Conservation (phyloP, 2,888 invertebrate genomes). For the Timema podura region DNA sequence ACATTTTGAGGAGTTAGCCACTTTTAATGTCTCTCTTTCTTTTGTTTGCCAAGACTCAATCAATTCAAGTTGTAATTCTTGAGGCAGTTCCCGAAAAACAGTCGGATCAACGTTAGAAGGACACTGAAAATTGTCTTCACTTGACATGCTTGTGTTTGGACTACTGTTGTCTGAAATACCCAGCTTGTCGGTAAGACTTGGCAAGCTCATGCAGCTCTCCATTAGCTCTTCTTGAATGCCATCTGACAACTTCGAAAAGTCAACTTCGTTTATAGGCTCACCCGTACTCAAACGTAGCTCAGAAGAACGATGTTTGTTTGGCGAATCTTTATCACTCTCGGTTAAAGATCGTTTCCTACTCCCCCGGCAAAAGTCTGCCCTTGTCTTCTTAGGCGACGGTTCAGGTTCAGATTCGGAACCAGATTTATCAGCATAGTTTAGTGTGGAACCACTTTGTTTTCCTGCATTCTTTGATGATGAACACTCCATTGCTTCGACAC, state of each 20-base stretch:
- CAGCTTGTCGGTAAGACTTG: neutral
- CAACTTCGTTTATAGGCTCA: constrained; percentile 47
- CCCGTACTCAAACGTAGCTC: constrained; percentile 62
- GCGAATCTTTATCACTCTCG: constrained; percentile 47
- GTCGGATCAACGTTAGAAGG: constrained; percentile 64
- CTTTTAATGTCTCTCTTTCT: constrained; percentile 32
- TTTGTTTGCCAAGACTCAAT: constrained; percentile 60
- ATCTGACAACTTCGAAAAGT: constrained; percentile 19
- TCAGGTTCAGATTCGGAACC: constrained; percentile 66
- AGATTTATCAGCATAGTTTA: constrained; percentile 48
- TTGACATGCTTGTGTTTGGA: neutral
- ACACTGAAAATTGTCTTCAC: constrained; percentile 41
- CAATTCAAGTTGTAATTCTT: constrained; percentile 68
- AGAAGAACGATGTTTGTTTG: constrained; percentile 64
- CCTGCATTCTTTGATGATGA: constrained; percentile 1
- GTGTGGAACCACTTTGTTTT: neutral
- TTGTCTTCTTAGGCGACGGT: constrained; percentile 71
- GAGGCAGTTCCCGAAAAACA: constrained; percentile 66
- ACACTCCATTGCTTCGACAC: constrained; percentile 16
- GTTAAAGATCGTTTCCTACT: constrained; percentile 20
- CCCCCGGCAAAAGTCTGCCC: constrained; percentile 47
- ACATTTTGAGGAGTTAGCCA: neutral
- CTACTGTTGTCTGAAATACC: neutral
- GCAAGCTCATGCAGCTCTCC: neutral
- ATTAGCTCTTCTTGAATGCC: constrained; percentile 9